These are phyloP conservation scores for Sabatieria punctata DNA, from an alignment of 2,888 invertebrate genomes.

Conservation along the genomic window DNA sequence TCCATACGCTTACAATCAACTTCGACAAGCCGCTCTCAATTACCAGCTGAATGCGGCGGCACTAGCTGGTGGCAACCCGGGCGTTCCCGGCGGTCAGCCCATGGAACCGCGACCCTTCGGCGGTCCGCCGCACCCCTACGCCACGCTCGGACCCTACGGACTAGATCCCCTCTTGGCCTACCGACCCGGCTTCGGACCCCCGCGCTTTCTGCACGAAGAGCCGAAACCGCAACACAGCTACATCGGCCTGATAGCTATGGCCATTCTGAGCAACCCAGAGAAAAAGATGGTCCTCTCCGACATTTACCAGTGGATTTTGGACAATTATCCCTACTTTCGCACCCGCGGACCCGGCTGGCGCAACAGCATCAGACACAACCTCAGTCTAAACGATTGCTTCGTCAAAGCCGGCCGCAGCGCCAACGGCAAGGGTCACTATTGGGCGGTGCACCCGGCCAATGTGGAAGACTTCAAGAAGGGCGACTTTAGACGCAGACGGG, in stretches of 20 bases:
- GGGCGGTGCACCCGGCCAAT: slow-evolving; percentile 97
- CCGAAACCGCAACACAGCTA: slow-evolving; percentile 96
- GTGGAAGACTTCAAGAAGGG: slow-evolving; percentile 89
- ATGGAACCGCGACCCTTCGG: neutral
- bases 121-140: neutral
- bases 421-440: slow-evolving; percentile 95
- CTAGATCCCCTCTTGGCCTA: neutral
- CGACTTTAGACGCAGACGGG: slow-evolving; percentile 83
- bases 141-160: neutral
- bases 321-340: slow-evolving; percentile 89
- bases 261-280: slow-evolving; percentile 76
- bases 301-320: slow-evolving; percentile 91
- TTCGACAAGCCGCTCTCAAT: neutral
- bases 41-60: neutral
- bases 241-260: slow-evolving; percentile 95
- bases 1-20: slow-evolving; percentile 1
- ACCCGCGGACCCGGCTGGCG: slow-evolving; percentile 83
- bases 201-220: slow-evolving; percentile 45
- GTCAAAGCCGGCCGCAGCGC: slow-evolving; percentile 88
- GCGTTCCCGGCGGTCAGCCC: neutral
- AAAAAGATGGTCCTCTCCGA: slow-evolving; percentile 85
- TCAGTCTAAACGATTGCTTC: slow-evolving; percentile 82
- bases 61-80: neutral
- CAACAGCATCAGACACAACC: slow-evolving; percentile 88
- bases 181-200: neutral